Evolutionary conservation across 1,140 invertebrate species (phyloP).

Genomic region (Eurosta solidaginis): DNA sequence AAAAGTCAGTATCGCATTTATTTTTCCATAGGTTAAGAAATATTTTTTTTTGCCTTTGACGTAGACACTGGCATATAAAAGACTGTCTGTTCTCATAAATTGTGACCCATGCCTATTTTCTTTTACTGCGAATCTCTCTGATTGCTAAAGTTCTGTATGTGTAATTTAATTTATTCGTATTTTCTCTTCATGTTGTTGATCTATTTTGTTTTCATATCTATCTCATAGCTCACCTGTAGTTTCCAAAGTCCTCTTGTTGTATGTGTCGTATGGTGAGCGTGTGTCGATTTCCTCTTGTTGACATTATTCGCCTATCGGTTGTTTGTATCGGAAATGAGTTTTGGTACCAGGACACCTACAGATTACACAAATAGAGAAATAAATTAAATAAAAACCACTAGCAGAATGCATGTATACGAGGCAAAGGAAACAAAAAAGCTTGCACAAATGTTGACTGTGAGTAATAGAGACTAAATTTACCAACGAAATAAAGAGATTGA

Average conservation of each 20-base stretch:
- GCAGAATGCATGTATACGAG: too few relatives aligned
- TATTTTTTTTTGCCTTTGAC: not conserved
- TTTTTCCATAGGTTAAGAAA: not conserved
- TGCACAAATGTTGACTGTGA: too few relatives aligned
- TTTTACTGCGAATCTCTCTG: not conserved
- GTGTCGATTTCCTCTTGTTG: constrained; percentile 67
- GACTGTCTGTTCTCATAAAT: not conserved
- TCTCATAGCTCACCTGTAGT: constrained; percentile 65
- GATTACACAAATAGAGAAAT: not conserved
- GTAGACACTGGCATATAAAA: not conserved
- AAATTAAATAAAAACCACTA: not conserved
- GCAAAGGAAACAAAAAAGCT: too few relatives aligned
- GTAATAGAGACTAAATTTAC: too few relatives aligned
- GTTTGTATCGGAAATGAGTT: constrained; percentile 70
- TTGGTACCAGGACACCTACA: constrained; percentile 69
- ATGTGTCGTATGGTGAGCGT: constrained; percentile 69
- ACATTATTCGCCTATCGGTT: constrained; percentile 67
- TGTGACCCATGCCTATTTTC: not conserved
- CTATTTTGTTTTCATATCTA: not conserved
- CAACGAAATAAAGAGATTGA: too few relatives aligned
- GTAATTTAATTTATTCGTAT: not conserved
- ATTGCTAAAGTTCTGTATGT: not conserved
- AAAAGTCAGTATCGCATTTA: not conserved
- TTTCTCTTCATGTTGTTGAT: not conserved
- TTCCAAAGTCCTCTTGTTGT: constrained; percentile 70